Percentiles rank a stretch among this genome's conserved stretches.
phyloP scores from a whole-genome alignment of 2,888 invertebrate genomes.

The Tuberolachnus salignus region DNA sequence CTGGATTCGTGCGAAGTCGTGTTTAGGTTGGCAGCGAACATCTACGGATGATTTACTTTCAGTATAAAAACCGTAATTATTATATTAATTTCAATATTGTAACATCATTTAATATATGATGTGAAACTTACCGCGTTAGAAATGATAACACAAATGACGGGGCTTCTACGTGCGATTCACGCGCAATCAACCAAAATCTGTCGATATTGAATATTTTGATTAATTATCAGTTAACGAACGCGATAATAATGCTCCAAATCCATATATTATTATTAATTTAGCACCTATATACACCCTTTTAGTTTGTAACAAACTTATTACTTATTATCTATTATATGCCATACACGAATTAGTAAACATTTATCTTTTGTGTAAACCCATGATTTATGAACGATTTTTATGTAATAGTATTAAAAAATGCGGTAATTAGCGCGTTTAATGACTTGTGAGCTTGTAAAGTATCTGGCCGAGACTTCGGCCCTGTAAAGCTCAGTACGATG shows the following conservation, averaged over 20 bases:
- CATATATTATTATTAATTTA: no score
- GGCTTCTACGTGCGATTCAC: neutral
- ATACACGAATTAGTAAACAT: neutral
- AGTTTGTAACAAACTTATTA: conserved; percentile 17
- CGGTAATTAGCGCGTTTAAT: conserved; percentile 47
- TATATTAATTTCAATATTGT: neutral
- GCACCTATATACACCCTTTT: neutral
- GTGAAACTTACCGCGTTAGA: conserved; percentile 4
- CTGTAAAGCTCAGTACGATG: conserved; percentile 4
- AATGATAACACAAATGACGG: conserved; percentile 26
- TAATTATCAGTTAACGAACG: conserved; percentile 36
- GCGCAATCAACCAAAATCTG: conserved; percentile 40
- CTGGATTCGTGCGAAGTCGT: no score
- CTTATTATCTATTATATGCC: conserved; percentile 31
- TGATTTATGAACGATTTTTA: conserved; percentile 43
- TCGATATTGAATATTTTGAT: conserved; percentile 39
- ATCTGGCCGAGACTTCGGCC: conserved; percentile 44
- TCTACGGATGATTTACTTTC: neutral
- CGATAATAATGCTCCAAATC: conserved; percentile 20
- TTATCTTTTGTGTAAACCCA: conserved; percentile 21
- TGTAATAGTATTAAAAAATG: conserved; percentile 42
- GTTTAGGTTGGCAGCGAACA: neutral
- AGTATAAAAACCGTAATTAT: conserved; percentile 1
- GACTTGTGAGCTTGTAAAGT: conserved; percentile 42
- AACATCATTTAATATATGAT: neutral